Evolutionary conservation across 2,113 vertebrate genomes (phyloP), one percentile per base, ranked within the genome.

Genomic region (Chloropsis hardwickii): DNA sequence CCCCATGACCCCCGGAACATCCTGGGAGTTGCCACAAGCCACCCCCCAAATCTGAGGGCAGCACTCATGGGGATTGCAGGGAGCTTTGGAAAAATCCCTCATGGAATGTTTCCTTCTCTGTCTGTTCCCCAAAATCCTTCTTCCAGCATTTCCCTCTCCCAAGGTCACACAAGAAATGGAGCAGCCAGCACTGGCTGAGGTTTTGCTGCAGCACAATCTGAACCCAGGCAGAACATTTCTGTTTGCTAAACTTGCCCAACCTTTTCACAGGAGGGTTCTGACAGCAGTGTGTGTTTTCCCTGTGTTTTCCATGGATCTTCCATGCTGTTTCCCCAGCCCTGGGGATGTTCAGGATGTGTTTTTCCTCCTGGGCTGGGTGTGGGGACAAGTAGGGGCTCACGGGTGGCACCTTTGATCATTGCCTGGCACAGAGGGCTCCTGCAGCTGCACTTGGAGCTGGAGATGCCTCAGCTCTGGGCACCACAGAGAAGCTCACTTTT

Each of bases 351-450:
- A 9, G 61, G 81, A 56, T 40, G 14, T 3, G 1, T 50, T 83
- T 92, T 51, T 25, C 39, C 76, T 65, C 58, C 65, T 20, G 86
- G 78, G 76, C 61, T 48, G 72, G 73, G 48, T 29, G 57, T 4
- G 65, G 61, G 90, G 81, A 91, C 28, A 4, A 69, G 90, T 5
- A 2, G 70, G 5, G 14, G 69, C 81, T 81, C 18, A 9, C 2
- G 9, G 86, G 84, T 89, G 85, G 92, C 85, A 85, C 53, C 90
- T 97, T 96, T 96, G 94, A 94, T 97, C 94, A 88, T 53, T 53
- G 28, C 45, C 2, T 5, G 82, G 84, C 78, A 91, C 44, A 9
- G 58, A 94, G 45, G 53, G 78, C 81, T 97, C 95, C 92, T n/a
- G 93, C 73, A 91, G 93, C 84, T 62, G 69, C 3, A 12, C 95